Percentiles rank a stretch among this genome's conserved stretches.
These are phyloP conservation scores for Uropsilus gracilis DNA, from an alignment of 2,113 vertebrate species.

Conservation along the genomic window DNA sequence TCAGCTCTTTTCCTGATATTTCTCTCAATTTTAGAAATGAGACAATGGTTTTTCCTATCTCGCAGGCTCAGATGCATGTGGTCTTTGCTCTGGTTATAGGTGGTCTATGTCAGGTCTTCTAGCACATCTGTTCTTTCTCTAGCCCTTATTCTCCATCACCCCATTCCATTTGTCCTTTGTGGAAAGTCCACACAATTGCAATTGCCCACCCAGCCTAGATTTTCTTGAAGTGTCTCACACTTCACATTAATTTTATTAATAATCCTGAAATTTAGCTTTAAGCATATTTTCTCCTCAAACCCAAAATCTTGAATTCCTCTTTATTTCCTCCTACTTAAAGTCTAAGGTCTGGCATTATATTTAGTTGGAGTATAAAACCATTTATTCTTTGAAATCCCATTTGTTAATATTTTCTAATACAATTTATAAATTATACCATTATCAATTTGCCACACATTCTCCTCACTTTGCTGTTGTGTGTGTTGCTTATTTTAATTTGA, in stretches of 20 bases:
- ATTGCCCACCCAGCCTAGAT: not conserved
- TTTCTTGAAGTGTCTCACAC: not conserved
- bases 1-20: not conserved
- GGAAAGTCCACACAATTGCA: not conserved
- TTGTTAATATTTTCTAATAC: not conserved
- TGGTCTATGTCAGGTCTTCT: not conserved
- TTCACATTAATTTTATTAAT: not conserved
- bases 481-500: not conserved
- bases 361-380: not conserved
- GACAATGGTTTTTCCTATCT: not conserved
- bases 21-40: not conserved
- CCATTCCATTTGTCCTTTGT: not conserved
- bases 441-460: not conserved
- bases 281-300: not conserved
- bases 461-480: not conserved
- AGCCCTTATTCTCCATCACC: not conserved
- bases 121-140: not conserved
- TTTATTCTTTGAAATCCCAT: not conserved
- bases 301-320: not conserved
- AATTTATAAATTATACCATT: not conserved
- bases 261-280: not conserved
- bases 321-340: not conserved
- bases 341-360: not conserved
- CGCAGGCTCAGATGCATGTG: not conserved
- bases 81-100: not conserved